Percentiles rank a stretch among this genome's conserved stretches.
Conservation (phyloP, 1,140 invertebrate genomes). For the Pogonognathellus flavescens region DNA sequence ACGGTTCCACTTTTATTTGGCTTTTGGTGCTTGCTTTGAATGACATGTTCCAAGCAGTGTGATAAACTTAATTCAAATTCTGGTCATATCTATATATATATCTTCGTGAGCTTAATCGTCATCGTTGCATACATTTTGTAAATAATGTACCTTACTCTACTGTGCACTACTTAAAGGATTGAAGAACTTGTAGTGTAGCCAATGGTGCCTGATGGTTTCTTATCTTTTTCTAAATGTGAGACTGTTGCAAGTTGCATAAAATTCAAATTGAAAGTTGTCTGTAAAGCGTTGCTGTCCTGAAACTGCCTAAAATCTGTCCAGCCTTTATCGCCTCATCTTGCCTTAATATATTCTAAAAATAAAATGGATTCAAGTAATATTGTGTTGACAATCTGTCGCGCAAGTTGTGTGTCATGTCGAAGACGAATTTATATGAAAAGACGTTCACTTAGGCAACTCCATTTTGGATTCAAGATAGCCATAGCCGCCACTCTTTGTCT, state of each 20-base stretch:
- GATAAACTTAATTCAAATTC: too few species aligned
- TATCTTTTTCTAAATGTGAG: background rate
- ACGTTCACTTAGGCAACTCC: constrained; percentile 65
- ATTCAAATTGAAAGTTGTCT: background rate
- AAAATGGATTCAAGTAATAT: constrained; percentile 28
- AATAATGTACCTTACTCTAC: too few species aligned
- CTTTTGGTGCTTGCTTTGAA: constrained; percentile 32
- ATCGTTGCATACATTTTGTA: too few species aligned
- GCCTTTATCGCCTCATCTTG: constrained; percentile 5
- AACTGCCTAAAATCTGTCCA: constrained; percentile 1
- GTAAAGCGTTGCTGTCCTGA: background rate
- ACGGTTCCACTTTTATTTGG: background rate
- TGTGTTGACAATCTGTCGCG: constrained; percentile 40
- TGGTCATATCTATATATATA: too few species aligned
- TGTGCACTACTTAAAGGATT: too few species aligned
- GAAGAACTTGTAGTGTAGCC: too few species aligned
- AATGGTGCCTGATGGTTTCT: too few species aligned
- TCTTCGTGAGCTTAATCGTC: too few species aligned
- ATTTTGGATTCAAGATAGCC: constrained; percentile 65
- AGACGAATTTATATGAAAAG: constrained; percentile 58
- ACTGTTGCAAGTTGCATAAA: background rate
- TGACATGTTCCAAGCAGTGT: background rate
- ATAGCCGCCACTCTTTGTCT: constrained; percentile 61
- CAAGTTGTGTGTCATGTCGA: constrained; percentile 36
- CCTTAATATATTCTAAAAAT: constrained; percentile 15